Evolutionary conservation across 2,888 invertebrate species (phyloP), one percentile per base, ranked within the genome.

Genomic region (Clitarchus hookeri): DNA sequence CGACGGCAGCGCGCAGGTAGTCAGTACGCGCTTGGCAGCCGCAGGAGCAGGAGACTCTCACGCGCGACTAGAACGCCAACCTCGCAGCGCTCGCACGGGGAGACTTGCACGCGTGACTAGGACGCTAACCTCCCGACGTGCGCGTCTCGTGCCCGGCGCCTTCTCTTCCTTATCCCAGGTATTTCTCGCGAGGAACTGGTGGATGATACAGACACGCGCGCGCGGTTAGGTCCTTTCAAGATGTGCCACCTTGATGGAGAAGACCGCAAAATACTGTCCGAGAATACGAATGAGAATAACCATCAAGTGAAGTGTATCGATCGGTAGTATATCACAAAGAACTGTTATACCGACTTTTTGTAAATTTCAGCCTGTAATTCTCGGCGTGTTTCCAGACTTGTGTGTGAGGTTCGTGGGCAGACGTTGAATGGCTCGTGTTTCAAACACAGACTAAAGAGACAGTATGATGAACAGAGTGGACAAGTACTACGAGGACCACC

Each of bases 401-500:
- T 65, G n/a, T 65, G 8, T 8, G 6, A 19, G 11, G n/a, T 65
- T 65, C 65, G 36, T 36, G 36, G 36, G 4, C 36, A 36, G 36
- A n/a, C 19, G 65, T n/a, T n/a, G 8, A n/a, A n/a, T 8, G 16
- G 65, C 65, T 16, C 19, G 65, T 65, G 65, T n/a, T 11, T 65
- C 23, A 16, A 19, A 19, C 8, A 53, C 2, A 16, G 53, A 53
- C 13, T 48, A 44, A 44, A 12, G n/a, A 44, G 65, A 16, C 79
- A 23, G 77, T 26, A 86, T 87, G 88, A 86, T 87, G 88, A 86
- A 88, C 85, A 85, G 88, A 83, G 26, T 88, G 83, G 88, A 88
- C 78, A 86, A 87, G 26, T 88, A 88, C 79, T 88, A 88, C 85
- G 88, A 88, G 83, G 86, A 87, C 19, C 87, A 88, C 26, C 88